These are phyloP conservation scores for Umimayanthus kanabou DNA, from an alignment of 92 coral and sea anemone species.

Conservation along the genomic window DNA sequence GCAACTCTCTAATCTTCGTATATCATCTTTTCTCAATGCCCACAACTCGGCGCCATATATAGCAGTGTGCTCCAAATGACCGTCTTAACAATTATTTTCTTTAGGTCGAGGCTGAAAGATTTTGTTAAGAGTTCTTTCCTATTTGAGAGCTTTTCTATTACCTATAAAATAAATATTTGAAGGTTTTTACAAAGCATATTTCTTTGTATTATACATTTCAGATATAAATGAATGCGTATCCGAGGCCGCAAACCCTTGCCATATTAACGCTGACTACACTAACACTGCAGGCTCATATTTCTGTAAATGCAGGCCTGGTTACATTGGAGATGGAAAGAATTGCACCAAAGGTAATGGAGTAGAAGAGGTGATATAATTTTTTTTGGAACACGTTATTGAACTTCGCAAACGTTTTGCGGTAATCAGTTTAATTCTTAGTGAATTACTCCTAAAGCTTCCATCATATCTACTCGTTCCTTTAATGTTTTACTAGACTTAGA, in stretches of 20 bases:
- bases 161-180: neutral
- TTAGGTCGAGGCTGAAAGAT: too few relatives aligned
- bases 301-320: constrained; percentile 37
- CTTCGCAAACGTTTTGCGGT: too few relatives aligned
- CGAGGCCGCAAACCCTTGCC: neutral
- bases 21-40: too few relatives aligned
- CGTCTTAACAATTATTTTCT: too few relatives aligned
- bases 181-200: neutral
- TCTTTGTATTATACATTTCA: neutral
- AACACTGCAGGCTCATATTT: constrained; percentile 25
- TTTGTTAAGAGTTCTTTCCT: too few relatives aligned
- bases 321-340: neutral
- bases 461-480: neutral
- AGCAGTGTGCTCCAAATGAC: too few relatives aligned
- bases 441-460: too few relatives aligned
- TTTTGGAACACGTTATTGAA: too few relatives aligned
- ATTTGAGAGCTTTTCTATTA: neutral
- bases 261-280: constrained; percentile 8
- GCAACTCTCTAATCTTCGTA: too few relatives aligned
- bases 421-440: too few relatives aligned
- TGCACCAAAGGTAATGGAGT: constrained; percentile 9
- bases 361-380: too few relatives aligned
- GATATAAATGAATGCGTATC: constrained; percentile 10
- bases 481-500: neutral
- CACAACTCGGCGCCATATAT: too few relatives aligned